Conservation (phyloP, 2,113 vertebrate species). For the Rhegmatorhina hoffmannsi region DNA sequence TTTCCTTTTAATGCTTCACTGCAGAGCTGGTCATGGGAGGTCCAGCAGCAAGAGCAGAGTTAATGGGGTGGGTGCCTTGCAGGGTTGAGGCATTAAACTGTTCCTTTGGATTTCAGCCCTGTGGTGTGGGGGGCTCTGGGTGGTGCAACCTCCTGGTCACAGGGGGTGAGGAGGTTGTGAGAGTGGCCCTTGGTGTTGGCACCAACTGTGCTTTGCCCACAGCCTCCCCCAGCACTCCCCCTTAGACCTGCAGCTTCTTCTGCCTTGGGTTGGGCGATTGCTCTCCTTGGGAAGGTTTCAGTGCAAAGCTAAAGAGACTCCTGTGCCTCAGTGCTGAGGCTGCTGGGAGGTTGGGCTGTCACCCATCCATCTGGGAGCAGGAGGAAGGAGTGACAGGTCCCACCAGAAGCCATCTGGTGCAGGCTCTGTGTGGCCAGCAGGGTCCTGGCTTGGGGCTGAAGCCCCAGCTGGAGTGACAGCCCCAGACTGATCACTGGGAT, state of each 20-base stretch:
- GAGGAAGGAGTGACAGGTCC: not conserved
- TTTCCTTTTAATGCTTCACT: not conserved
- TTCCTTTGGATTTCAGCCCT: not conserved
- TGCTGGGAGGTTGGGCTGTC: not conserved
- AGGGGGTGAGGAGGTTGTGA: not conserved
- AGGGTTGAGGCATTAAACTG: not conserved
- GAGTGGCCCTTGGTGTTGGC: not conserved
- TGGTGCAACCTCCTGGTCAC: not conserved
- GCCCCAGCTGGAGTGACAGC: not conserved
- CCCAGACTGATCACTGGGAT: not conserved
- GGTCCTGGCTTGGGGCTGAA: not conserved
- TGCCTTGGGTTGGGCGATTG: accelerated
- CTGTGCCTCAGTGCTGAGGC: not conserved
- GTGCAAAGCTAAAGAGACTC: not conserved
- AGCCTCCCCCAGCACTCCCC: not conserved
- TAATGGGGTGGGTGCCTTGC: not conserved
- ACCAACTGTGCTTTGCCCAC: not conserved
- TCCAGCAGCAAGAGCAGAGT: not conserved
- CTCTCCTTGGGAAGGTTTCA: not conserved
- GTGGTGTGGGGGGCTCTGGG: not conserved
- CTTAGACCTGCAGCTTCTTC: not conserved
- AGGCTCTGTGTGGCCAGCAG: not conserved
- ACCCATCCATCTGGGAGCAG: not conserved
- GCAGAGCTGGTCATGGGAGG: not conserved
- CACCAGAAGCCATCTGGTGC: constrained; percentile 8